Evolutionary conservation across 2,113 vertebrate genomes (phyloP).

Genomic region (Upupa epops): DNA sequence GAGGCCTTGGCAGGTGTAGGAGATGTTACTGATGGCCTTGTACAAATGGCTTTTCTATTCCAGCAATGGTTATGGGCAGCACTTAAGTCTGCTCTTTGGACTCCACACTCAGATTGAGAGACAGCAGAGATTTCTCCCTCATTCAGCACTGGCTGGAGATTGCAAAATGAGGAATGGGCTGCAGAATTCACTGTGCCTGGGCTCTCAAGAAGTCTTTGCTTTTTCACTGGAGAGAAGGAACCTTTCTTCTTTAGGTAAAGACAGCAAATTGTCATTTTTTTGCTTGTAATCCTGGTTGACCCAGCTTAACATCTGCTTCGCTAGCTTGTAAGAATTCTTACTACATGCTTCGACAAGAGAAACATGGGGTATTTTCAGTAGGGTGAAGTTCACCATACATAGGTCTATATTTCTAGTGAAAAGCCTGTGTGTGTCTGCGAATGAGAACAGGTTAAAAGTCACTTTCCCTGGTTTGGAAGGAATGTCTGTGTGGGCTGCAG

Average conservation of each 20-base stretch:
- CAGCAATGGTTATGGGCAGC: neutral
- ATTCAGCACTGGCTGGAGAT: neutral
- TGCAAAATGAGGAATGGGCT: neutral
- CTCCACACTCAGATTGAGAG: neutral
- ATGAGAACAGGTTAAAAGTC: neutral
- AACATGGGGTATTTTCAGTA: neutral
- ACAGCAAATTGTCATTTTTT: neutral
- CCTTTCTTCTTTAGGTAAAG: neutral
- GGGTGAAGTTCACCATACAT: neutral
- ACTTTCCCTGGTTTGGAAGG: neutral
- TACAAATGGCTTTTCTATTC: neutral
- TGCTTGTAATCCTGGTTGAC: neutral
- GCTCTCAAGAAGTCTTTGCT: neutral
- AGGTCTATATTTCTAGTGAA: neutral
- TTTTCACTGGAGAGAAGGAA: neutral
- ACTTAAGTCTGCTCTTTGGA: neutral
- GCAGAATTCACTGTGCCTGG: neutral
- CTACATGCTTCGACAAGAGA: neutral
- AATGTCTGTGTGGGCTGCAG: neutral
- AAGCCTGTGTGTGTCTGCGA: neutral
- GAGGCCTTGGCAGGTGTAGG: neutral
- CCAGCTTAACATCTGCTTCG: neutral
- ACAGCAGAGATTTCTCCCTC: neutral
- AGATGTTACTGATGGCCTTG: neutral
- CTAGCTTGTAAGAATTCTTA: neutral